A percentile compares a stretch with the other conserved stretches of the same genome.
Evolutionary conservation across 2,888 invertebrate species (phyloP).

Genomic region (Gerosis bhagava): DNA sequence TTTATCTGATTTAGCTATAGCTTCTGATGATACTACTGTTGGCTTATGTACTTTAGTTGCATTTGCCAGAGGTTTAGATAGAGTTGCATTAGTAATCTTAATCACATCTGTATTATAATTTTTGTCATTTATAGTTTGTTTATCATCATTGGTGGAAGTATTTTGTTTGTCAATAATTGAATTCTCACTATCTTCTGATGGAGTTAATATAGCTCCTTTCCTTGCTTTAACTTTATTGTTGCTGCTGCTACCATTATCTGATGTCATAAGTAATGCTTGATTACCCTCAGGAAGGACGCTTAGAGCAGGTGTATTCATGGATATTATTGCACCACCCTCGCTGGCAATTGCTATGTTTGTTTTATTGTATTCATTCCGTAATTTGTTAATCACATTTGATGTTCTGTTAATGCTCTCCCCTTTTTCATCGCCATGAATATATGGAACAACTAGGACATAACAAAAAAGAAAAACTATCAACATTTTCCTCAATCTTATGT

Average conservation of each 20-base stretch:
- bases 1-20: constrained; percentile 45
- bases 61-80: constrained; percentile 21
- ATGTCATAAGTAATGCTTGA: constrained; percentile 40
- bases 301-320: constrained; percentile 39
- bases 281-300: constrained; percentile 48
- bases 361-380: constrained; percentile 31
- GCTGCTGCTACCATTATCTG: constrained; percentile 49
- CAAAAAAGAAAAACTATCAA: constrained; percentile 10
- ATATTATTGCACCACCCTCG: constrained; percentile 55
- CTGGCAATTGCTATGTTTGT: constrained; percentile 44
- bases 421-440: constrained; percentile 10
- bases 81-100: background rate
- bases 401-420: constrained; percentile 9
- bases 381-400: background rate
- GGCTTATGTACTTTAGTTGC: constrained; percentile 52
- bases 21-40: constrained; percentile 50
- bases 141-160: constrained; percentile 11
- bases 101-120: too few species aligned
- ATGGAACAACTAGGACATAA: constrained; percentile 12
- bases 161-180: constrained; percentile 22
- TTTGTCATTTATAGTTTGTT: constrained; percentile 13
- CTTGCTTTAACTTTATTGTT: constrained; percentile 45
- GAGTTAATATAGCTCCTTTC: constrained; percentile 38
- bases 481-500: constrained; percentile 10
- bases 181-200: constrained; percentile 24